Evolutionary conservation across 2,888 invertebrate genomes (phyloP).

Genomic region (Mythimna impura): DNA sequence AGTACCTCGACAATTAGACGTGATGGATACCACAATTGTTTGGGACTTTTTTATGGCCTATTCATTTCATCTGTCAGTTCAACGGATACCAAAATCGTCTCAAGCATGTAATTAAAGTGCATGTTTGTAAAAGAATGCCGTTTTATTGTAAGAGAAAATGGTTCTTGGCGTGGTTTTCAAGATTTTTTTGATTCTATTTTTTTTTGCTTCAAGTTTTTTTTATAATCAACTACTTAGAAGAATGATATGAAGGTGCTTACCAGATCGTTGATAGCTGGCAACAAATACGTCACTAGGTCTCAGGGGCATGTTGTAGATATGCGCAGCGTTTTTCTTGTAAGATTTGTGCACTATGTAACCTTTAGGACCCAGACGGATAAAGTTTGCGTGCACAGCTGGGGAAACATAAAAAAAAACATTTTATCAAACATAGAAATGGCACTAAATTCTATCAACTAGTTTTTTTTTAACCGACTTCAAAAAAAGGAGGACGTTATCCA

Average conservation of each 20-base stretch:
- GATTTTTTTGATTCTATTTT: background rate
- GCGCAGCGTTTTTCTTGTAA: slow-evolving; percentile 84
- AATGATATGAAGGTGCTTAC: slow-evolving; percentile 73
- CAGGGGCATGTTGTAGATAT: slow-evolving; percentile 91
- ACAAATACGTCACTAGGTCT: slow-evolving; percentile 92
- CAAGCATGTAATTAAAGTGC: no score
- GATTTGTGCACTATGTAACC: slow-evolving; percentile 52
- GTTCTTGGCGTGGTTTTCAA: background rate
- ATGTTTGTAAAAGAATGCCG: no score
- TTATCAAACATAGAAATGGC: background rate
- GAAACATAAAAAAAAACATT: background rate
- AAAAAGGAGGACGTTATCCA: no score
- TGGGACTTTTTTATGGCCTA: no score
- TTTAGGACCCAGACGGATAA: slow-evolving; percentile 46
- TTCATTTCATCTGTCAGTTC: no score
- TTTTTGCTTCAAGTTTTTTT: background rate
- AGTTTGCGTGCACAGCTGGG: slow-evolving; percentile 13
- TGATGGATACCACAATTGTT: no score
- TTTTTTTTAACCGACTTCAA: no score
- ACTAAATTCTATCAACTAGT: no score
- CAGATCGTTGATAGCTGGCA: slow-evolving; percentile 92
- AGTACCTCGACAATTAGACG: no score
- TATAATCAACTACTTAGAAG: background rate
- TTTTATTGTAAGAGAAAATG: background rate
- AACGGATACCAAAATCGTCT: no score